Conservation (phyloP, 2,888 invertebrate species). For the Pristionchus maxplancki region DNA sequence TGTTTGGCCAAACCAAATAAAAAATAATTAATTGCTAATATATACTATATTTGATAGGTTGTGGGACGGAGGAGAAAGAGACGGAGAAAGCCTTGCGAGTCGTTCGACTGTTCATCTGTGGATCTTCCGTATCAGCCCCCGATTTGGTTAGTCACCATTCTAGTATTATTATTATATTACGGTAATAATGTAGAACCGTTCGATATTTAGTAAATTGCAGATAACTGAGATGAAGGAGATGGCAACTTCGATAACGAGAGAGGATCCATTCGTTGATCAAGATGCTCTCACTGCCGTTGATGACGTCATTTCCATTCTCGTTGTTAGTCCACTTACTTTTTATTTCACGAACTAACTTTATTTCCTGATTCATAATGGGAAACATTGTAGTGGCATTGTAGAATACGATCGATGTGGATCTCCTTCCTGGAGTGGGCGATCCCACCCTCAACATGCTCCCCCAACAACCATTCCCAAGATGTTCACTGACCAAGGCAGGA, state of each 20-base stretch:
- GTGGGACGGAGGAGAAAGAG: constrained; percentile 38
- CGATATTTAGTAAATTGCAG: constrained; percentile 24
- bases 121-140: constrained; percentile 40
- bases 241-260: constrained; percentile 42
- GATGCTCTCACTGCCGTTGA: neutral
- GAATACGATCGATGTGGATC: constrained; percentile 8
- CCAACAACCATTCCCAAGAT: constrained; percentile 29
- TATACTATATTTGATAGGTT: neutral
- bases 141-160: neutral
- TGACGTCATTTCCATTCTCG: neutral
- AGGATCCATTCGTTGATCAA: constrained; percentile 37
- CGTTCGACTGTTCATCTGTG: neutral
- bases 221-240: constrained; percentile 12
- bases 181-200: no score
- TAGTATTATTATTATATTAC: neutral
- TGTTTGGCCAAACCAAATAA: no score
- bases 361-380: neutral
- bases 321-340: neutral
- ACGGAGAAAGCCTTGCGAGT: constrained; percentile 45
- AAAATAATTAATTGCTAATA: neutral
- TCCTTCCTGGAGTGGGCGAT: constrained; percentile 35
- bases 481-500: neutral
- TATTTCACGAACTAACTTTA: neutral
- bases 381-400: neutral
- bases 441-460: constrained; percentile 36